phyloP scores from a whole-genome alignment of 2,797 vertebrate genomes.

The Intellagama lesueurii region DNA sequence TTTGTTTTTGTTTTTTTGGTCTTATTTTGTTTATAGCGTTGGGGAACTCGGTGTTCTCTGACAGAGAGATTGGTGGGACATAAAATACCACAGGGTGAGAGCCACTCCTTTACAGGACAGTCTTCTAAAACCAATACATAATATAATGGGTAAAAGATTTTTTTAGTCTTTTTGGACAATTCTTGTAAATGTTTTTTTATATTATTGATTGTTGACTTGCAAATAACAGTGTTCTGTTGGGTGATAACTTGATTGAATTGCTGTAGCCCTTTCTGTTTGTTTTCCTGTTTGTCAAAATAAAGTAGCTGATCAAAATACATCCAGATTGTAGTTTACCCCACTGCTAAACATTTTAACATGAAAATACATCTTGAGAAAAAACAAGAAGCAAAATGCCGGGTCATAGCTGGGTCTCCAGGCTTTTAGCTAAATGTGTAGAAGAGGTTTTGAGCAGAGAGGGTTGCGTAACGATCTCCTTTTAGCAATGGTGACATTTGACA shows the following conservation, averaged over 20 bases:
- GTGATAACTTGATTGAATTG: not conserved
- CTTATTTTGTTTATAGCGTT: too few relatives aligned
- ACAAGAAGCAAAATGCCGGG: not conserved
- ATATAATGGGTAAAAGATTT: not conserved
- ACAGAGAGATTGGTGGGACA: too few relatives aligned
- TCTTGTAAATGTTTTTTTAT: not conserved
- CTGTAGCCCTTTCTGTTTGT: not conserved
- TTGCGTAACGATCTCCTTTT: constrained; percentile 16
- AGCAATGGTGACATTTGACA: not conserved
- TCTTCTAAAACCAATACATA: not conserved
- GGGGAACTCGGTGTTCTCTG: too few relatives aligned
- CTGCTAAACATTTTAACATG: not conserved
- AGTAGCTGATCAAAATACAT: not conserved
- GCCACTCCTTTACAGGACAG: too few relatives aligned
- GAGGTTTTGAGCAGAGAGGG: not conserved
- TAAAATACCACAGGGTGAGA: too few relatives aligned
- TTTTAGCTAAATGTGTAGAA: constrained; percentile 22
- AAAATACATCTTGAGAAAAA: constrained; percentile 1
- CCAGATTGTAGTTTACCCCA: not conserved
- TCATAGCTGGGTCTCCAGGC: constrained; percentile 15
- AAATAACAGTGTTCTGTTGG: not conserved
- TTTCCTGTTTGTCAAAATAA: not conserved
- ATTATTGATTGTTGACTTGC: not conserved
- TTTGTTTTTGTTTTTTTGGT: too few relatives aligned
- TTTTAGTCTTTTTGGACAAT: too few relatives aligned